Evolutionary conservation across 2,888 invertebrate genomes (phyloP).

Genomic region (Gonocerus acuteangulatus): DNA sequence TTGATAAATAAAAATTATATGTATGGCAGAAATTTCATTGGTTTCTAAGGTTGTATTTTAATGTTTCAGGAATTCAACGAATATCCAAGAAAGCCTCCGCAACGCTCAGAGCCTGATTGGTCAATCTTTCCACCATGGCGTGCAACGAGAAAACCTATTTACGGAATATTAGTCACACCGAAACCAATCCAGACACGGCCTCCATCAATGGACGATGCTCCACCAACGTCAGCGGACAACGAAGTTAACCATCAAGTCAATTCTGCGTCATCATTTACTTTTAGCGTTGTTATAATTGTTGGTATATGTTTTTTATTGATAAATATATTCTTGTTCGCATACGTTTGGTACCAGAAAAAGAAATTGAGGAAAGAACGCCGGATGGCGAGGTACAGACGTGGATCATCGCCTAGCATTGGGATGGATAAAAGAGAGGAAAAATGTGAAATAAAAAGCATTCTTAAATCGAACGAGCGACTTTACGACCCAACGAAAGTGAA

Average conservation of each 20-base stretch:
- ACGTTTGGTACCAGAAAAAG: constrained; percentile 59
- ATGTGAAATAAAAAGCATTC: constrained; percentile 36
- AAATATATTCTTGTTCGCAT: constrained; percentile 61
- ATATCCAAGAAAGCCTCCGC: neutral
- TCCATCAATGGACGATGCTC: constrained; percentile 15
- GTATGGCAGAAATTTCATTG: too few relatives aligned
- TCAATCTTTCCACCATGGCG: constrained; percentile 27
- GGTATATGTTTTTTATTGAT: constrained; percentile 64
- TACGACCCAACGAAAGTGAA: constrained; percentile 38
- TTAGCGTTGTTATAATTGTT: constrained; percentile 46
- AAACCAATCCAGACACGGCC: constrained; percentile 11
- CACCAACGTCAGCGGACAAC: constrained; percentile 20
- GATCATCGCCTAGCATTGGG: constrained; percentile 36
- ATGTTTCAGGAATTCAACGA: neutral
- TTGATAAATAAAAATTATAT: too few relatives aligned
- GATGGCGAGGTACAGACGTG: constrained; percentile 46
- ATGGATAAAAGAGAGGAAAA: constrained; percentile 31
- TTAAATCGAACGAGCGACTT: constrained; percentile 35
- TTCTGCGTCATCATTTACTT: constrained; percentile 42
- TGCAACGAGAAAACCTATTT: constrained; percentile 34
- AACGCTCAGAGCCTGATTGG: constrained; percentile 24
- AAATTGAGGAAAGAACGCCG: constrained; percentile 50
- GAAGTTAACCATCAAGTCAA: constrained; percentile 16
- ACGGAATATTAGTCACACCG: constrained; percentile 34
- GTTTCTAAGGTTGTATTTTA: neutral